Evolutionary conservation across 2,888 invertebrate species (phyloP), one percentile per base, ranked within the genome.

Genomic region (Conus canariensis): DNA sequence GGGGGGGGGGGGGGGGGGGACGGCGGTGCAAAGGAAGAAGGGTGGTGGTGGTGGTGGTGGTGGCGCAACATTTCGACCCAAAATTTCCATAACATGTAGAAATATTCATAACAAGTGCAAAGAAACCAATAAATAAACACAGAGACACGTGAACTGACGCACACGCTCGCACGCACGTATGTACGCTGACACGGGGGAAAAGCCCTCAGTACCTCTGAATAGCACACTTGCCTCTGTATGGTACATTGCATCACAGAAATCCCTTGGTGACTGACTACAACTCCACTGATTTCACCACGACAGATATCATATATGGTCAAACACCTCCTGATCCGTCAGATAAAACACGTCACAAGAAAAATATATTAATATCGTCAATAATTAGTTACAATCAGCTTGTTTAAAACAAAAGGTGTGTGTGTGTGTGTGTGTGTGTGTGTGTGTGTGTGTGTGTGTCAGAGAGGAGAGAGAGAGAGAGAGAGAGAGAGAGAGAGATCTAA

Each of bases 241-340:
- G 22, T 74, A 74, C 74, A 74, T 74, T 74, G 74, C 74, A 74
- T 74, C 74, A 74, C 74, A 74, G 74, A 74, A 74, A 10, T 74
- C n/a, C 74, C 74, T 74, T 74, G 74, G 74, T 74, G 74, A 74
- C 74, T 74, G 5, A 9, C n/a, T 74, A 74, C 10, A n/a, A 10
- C 9, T 74, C n/a, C 22, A 74, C 9, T 74, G 10, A 9, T 22
- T 22, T 74, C n/a, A n/a, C 74, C 74, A 74, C n/a, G n/a, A 74
- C 74, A 74, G 7, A 74, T 22, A 74, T 45, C 45, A 45, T 45
- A 45, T 45, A 45, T 45, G 45, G 45, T 2, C 45, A 45, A 45
- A 45, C 45, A 45, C 45, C 45, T 45, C 45, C 45, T 2, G 45
- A 45, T 45, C 45, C 45, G 45, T 45, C 45, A 45, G 45, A 45